Conservation (phyloP, 92 coral and sea anemone genomes). For the Epizoanthus stellaris region DNA sequence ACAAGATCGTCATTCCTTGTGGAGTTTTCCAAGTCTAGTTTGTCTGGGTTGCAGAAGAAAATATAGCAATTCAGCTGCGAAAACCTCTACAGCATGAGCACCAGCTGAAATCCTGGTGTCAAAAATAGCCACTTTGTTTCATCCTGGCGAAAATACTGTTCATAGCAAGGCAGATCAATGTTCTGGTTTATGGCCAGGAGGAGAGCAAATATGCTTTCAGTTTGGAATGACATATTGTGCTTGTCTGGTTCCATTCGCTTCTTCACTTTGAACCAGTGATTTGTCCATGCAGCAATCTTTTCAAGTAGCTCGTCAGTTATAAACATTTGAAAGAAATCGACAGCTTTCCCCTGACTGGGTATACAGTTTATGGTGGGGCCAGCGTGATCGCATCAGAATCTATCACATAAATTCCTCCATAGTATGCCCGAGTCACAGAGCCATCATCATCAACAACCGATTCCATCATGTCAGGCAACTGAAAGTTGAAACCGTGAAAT, state of each 20-base stretch:
- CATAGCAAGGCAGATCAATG: slow-evolving; percentile 15
- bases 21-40: slow-evolving; percentile 2
- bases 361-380: slow-evolving; percentile 41
- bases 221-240: slow-evolving; percentile 27
- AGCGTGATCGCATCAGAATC: not conserved
- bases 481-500: slow-evolving; percentile 31
- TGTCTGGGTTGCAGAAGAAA: slow-evolving; percentile 52
- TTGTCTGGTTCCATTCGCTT: slow-evolving; percentile 36
- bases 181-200: slow-evolving; percentile 41
- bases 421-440: slow-evolving; percentile 10
- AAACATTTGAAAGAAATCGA: slow-evolving; percentile 47
- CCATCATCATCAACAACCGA: slow-evolving; percentile 51
- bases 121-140: slow-evolving; percentile 49
- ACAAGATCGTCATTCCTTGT: slow-evolving; percentile 21
- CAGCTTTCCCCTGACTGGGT: slow-evolving; percentile 43
- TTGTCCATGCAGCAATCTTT: slow-evolving; percentile 36
- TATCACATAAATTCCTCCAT: slow-evolving; percentile 37
- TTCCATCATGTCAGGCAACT: slow-evolving; percentile 36
- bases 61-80: slow-evolving; percentile 53
- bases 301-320: slow-evolving; percentile 27
- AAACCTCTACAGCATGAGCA: slow-evolving; percentile 44
- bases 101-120: slow-evolving; percentile 52
- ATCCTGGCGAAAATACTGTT: slow-evolving; percentile 49
- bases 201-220: slow-evolving; percentile 54
- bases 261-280: slow-evolving; percentile 42